phyloP scores from a whole-genome alignment of 2,888 invertebrate genomes.

The Caprella mutica region DNA sequence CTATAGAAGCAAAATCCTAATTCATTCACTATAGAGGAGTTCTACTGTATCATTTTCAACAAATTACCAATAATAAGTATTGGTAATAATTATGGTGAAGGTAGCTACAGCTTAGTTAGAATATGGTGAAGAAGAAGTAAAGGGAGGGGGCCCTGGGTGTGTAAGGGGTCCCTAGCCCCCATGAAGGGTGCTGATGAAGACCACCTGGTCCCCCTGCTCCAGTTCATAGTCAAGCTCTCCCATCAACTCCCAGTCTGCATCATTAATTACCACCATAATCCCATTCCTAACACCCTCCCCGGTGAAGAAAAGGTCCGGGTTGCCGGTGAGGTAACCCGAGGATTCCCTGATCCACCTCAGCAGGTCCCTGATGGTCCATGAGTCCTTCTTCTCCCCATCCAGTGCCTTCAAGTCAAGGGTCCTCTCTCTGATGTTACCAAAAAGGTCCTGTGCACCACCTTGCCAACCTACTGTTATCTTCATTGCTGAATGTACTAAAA shows the following conservation, averaged over 20 bases:
- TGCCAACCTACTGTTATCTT: constrained; percentile 44
- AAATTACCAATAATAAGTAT: too few relatives aligned
- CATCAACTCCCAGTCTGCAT: constrained; percentile 87
- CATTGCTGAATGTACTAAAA: constrained; percentile 9
- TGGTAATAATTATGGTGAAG: too few relatives aligned
- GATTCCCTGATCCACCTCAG: constrained; percentile 75
- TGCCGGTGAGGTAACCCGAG: constrained; percentile 55
- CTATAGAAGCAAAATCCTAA: too few relatives aligned
- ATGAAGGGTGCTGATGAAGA: constrained; percentile 47
- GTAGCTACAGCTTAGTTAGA: too few relatives aligned
- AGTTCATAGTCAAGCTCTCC: constrained; percentile 44
- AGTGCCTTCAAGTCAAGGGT: constrained; percentile 47
- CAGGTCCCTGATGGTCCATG: constrained; percentile 58
- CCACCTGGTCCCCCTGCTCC: constrained; percentile 41
- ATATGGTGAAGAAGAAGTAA: too few relatives aligned
- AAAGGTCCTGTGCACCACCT: constrained; percentile 83
- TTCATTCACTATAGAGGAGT: too few relatives aligned
- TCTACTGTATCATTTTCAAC: too few relatives aligned
- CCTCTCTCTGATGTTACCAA: constrained; percentile 66
- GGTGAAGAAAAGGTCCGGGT: constrained; percentile 54
- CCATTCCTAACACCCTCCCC: constrained; percentile 55
- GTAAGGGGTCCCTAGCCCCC: too few relatives aligned
- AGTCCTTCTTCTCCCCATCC: constrained; percentile 37
- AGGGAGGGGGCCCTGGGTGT: too few relatives aligned
- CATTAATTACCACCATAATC: constrained; percentile 85